Percentiles rank a stretch among this genome's conserved stretches.
phyloP scores from a whole-genome alignment of 2,113 vertebrate species.

The Gasterosteus aculeatus region DNA sequence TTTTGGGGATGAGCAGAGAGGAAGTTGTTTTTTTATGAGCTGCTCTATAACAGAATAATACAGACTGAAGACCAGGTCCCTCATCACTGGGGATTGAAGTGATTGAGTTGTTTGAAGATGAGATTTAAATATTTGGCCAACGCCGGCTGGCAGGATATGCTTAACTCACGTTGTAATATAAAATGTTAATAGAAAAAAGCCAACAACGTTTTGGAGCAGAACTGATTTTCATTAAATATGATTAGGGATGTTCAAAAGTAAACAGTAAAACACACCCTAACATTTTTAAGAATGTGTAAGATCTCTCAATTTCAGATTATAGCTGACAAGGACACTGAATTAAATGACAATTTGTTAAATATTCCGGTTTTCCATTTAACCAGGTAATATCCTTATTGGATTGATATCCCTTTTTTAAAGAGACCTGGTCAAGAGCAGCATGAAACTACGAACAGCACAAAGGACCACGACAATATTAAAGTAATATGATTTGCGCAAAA shows the following conservation, averaged over 20 bases:
- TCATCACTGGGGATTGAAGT: conserved; percentile 63
- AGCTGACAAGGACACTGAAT: neutral
- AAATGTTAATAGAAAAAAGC: conserved; percentile 40
- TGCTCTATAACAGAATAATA: conserved; percentile 71
- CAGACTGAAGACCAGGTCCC: conserved; percentile 65
- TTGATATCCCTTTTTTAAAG: neutral
- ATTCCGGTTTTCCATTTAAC: neutral
- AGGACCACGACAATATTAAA: neutral
- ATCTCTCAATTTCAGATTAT: neutral
- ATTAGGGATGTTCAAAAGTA: neutral
- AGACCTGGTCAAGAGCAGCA: neutral
- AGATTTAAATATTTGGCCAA: conserved; percentile 55
- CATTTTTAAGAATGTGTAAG: neutral
- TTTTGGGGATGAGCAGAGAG: conserved; percentile 74
- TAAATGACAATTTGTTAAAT: neutral
- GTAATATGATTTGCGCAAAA: conserved; percentile 18
- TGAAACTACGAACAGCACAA: neutral
- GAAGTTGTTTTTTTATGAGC: conserved; percentile 78
- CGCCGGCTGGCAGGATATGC: conserved; percentile 28
- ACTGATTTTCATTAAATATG: conserved; percentile 27
- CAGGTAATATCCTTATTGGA: neutral
- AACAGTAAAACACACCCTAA: neutral
- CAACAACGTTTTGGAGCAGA: neutral
- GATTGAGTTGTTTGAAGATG: conserved; percentile 70
- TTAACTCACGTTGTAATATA: conserved; percentile 38